Conservation (phyloP, 2,113 vertebrate species). For the Menura novaehollandiae region DNA sequence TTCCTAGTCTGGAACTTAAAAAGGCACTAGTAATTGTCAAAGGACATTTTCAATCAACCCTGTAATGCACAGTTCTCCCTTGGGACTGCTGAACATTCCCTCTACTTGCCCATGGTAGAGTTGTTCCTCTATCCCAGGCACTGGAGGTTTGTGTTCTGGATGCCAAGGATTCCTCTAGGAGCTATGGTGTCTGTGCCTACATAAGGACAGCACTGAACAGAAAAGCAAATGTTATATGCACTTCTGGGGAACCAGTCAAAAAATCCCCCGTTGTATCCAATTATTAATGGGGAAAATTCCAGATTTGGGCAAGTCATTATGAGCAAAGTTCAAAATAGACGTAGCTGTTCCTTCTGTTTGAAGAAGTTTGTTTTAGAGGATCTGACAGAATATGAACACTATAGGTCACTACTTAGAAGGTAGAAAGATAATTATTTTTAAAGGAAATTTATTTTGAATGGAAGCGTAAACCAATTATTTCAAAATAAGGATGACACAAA, state of each 20-base stretch:
- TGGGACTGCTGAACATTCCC: background rate
- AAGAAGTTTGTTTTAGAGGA: background rate
- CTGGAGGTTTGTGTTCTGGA: background rate
- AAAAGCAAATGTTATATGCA: background rate
- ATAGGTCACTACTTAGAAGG: background rate
- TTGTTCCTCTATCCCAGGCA: background rate
- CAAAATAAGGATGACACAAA: background rate
- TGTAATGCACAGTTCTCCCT: background rate
- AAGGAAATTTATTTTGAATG: background rate
- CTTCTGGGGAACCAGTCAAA: background rate
- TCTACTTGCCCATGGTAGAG: background rate
- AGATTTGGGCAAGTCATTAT: background rate
- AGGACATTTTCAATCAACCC: background rate
- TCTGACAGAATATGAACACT: background rate
- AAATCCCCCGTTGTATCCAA: fast-evolving
- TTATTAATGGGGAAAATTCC: background rate
- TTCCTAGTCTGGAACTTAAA: background rate
- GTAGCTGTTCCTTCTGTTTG: background rate
- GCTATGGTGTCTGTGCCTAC: background rate
- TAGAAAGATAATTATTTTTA: background rate
- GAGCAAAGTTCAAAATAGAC: background rate
- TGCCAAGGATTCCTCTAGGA: background rate
- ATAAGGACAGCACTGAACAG: background rate
- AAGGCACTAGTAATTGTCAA: background rate
- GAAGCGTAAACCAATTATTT: background rate